These are phyloP conservation scores for Drosophila putrida DNA, from an alignment of 2,888 invertebrate genomes.

Conservation along the genomic window DNA sequence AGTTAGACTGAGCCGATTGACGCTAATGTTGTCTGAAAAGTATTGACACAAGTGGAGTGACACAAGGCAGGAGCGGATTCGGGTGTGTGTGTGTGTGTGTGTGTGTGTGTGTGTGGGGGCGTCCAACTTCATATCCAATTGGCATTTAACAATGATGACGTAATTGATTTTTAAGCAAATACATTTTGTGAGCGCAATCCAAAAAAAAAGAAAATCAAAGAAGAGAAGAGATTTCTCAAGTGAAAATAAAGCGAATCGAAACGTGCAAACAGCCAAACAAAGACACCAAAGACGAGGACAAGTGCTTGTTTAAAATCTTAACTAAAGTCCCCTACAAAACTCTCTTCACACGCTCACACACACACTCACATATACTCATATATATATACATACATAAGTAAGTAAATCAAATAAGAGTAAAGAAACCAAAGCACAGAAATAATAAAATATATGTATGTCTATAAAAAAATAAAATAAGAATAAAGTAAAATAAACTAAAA, in stretches of 20 bases:
- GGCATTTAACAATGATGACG: constrained; percentile 79
- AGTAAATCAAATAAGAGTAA: constrained; percentile 61
- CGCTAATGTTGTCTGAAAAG: constrained; percentile 70
- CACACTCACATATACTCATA: constrained; percentile 15
- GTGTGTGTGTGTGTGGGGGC: no score
- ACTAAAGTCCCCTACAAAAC: constrained; percentile 31
- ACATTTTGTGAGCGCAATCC: constrained; percentile 55
- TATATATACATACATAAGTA: constrained; percentile 9
- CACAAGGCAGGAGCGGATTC: constrained; percentile 34
- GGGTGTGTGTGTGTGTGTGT: background rate
- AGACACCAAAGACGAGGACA: constrained; percentile 9
- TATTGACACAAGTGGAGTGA: constrained; percentile 70
- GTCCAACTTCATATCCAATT: constrained; percentile 50
- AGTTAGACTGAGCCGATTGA: constrained; percentile 35
- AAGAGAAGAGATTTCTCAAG: constrained; percentile 30
- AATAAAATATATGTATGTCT: constrained; percentile 9
- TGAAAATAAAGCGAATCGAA: constrained; percentile 19
- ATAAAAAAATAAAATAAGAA: constrained; percentile 10
- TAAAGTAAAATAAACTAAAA: constrained; percentile 26
- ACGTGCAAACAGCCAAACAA: constrained; percentile 55
- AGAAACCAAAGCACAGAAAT: constrained; percentile 31
- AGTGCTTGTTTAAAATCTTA: constrained; percentile 72
- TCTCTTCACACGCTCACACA: constrained; percentile 12
- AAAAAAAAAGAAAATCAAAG: constrained; percentile 10
- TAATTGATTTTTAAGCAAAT: constrained; percentile 80